Base-by-base conservation (phyloP, 2,113 vertebrate genomes). In the Cyprinodon variegatus region DNA sequence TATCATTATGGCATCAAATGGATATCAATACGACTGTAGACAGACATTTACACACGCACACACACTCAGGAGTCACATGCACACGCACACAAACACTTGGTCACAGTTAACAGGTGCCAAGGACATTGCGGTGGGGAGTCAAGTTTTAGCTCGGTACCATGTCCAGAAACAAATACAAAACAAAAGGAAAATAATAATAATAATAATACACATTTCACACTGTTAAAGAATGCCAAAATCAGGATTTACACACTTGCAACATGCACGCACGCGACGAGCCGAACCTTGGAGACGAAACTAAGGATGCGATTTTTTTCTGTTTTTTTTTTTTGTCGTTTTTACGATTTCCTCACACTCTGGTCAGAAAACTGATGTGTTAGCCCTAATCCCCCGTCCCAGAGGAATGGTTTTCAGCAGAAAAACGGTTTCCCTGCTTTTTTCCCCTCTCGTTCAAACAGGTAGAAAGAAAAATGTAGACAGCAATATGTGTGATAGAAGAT, bases 1-100 rank as follows among this genome's bases (percentile, higher is more conserved):
- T 93, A 92, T 93, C 90, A 90, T 90, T 93, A 94, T 94, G 93
- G 92, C 92, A 93, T 92, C 88, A 89, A 91, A 95, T 85, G 90
- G 90, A 91, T 87, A 91, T 91, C 90, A 86, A 78, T 89, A 93
- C 85, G 75, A 85, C 91, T 88, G 89, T 86, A 89, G 80, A 93
- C 90, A 79, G 76, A 85, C 63, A 82, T 40, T 41, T 22, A 61
- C 39, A 70, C 72, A 64, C 29, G 68, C 45, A 70, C 8, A 70
- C 40, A 46, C 61, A 62, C 65, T 78, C 12, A 78, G 82, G 78
- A 60, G 48, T 64, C 72, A 67, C 60, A 63, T 40, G 68, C 65
- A 29, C 46, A 64, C 41, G 38, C 48, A 48, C 61, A 72, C 50
- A 79, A 8, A 86, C 83, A 90, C 91, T 82, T 77, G 81, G 83